Percentiles rank a stretch among this genome's conserved stretches.
Conservation (phyloP, 2,888 invertebrate genomes). For the Automeris io region DNA sequence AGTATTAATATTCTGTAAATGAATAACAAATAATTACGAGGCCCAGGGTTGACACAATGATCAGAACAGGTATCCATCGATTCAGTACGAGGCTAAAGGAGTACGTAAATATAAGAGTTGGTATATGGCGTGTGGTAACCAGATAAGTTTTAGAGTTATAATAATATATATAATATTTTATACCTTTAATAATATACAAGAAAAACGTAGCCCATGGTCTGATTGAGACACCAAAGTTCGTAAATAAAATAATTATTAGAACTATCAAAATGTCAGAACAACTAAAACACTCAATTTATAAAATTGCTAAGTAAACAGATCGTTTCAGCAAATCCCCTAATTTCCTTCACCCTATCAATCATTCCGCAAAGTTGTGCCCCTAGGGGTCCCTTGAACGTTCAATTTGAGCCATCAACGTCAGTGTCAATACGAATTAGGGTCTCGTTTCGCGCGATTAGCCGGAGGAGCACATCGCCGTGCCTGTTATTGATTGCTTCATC, state of each 20-base stretch:
- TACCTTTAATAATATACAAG: too few species aligned
- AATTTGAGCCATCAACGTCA: conserved; percentile 29
- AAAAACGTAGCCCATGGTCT: too few species aligned
- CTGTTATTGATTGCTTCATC: conserved; percentile 18
- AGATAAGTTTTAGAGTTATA: too few species aligned
- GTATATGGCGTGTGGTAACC: too few species aligned
- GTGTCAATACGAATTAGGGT: conserved; percentile 36
- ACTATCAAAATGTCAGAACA: not conserved
- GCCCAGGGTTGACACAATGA: too few species aligned
- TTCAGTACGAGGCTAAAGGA: too few species aligned
- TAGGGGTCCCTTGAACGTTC: not conserved
- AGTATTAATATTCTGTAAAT: too few species aligned
- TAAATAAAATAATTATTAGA: not conserved
- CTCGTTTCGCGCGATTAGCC: conserved; percentile 37
- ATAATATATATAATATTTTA: too few species aligned
- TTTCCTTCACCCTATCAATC: conserved; percentile 10
- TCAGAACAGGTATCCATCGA: too few species aligned
- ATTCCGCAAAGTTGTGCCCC: conserved; percentile 8
- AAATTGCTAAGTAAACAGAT: conserved; percentile 3
- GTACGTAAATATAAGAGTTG: too few species aligned
- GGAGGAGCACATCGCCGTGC: conserved; percentile 6
- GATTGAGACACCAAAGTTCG: not conserved
- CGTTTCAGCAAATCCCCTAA: conserved; percentile 4
- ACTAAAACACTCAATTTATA: not conserved
- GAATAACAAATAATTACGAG: too few species aligned